phyloP scores from a whole-genome alignment of 2,113 vertebrate species.

The Hyperoodon ampullatus region DNA sequence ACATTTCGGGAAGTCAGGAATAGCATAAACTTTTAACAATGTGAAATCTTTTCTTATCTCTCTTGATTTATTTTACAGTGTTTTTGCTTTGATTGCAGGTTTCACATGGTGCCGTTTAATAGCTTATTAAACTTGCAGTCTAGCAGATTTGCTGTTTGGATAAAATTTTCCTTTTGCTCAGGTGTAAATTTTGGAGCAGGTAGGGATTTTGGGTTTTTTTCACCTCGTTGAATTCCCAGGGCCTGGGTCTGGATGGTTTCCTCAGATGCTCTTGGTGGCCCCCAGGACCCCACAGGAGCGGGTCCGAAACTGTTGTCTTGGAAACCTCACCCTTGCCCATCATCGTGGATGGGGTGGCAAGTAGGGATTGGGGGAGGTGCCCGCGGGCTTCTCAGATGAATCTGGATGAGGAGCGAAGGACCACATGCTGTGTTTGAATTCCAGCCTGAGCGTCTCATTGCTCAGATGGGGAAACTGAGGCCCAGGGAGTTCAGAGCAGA shows the following conservation, averaged over 20 bases:
- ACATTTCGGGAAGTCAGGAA: constrained; percentile 77
- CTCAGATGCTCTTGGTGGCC: background rate
- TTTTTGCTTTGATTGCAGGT: constrained; percentile 55
- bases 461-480: background rate
- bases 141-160: constrained; percentile 65
- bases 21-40: constrained; percentile 79
- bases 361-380: background rate
- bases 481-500: background rate
- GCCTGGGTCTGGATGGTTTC: background rate
- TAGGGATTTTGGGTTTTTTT: background rate
- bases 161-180: constrained; percentile 65
- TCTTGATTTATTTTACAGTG: constrained; percentile 70
- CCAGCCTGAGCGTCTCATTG: background rate
- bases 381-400: background rate
- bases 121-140: constrained; percentile 69
- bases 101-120: constrained; percentile 70
- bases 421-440: background rate
- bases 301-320: background rate
- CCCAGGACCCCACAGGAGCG: fast-evolving
- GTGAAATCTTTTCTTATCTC: constrained; percentile 75
- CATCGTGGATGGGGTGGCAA: background rate
- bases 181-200: constrained; percentile 56
- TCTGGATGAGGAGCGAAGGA: background rate
- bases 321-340: background rate
- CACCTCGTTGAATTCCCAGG: background rate